Evolutionary conservation across 2,888 invertebrate genomes (phyloP).

Genomic region (Eulithis testata): DNA sequence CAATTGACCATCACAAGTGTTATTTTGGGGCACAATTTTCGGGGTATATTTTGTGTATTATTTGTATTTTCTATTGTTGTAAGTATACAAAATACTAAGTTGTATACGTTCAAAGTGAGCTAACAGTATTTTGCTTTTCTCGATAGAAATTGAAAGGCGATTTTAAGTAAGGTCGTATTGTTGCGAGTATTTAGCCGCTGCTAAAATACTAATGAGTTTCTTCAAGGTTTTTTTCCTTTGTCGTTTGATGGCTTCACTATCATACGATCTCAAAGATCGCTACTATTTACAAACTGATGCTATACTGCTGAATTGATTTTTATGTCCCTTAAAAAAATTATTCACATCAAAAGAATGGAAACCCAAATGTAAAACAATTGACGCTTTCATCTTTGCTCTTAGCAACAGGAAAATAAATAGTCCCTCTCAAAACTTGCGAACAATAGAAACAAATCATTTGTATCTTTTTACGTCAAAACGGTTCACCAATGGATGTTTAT

Average conservation of each 20-base stretch:
- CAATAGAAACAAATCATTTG: conserved; percentile 36
- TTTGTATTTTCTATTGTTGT: conserved; percentile 3
- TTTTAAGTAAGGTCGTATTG: no score
- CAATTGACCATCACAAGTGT: conserved; percentile 47
- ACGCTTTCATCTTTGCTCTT: not conserved
- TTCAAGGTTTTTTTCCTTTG: no score
- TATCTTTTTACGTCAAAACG: conserved; percentile 37
- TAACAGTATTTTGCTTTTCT: no score
- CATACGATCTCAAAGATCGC: no score
- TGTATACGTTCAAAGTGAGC: not conserved
- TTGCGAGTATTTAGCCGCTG: no score
- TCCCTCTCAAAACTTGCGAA: conserved; percentile 16
- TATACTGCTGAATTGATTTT: no score
- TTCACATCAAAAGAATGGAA: not conserved
- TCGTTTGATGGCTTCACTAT: no score
- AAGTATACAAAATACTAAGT: not conserved
- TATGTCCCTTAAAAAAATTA: not conserved
- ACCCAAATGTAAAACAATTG: not conserved
- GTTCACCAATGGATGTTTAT: conserved; percentile 54
- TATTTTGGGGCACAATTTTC: conserved; percentile 34
- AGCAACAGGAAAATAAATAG: conserved; percentile 9
- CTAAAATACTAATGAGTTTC: no score
- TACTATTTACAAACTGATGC: no score
- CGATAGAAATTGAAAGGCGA: no score
- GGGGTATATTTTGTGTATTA: conserved; percentile 1